Evolutionary conservation across 2,888 invertebrate genomes (phyloP).

Genomic region (Aphidoletes aphidimyza): DNA sequence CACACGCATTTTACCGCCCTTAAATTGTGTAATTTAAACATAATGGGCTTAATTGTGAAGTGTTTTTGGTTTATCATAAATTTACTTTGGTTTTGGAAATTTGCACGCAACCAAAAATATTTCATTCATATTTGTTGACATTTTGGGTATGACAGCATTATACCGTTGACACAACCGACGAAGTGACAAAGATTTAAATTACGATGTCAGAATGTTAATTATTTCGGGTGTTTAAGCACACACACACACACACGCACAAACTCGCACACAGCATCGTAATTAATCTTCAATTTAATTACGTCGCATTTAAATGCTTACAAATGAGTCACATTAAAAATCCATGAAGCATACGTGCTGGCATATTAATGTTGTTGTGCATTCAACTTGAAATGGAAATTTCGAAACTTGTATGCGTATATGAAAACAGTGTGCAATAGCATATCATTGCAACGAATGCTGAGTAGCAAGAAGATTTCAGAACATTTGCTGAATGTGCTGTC

Average conservation of each 20-base stretch:
- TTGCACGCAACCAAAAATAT: not conserved
- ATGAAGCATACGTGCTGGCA: constrained; percentile 18
- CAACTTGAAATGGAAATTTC: not conserved
- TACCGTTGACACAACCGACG: constrained; percentile 37
- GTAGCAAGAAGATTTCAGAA: not conserved
- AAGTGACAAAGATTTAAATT: constrained; percentile 37
- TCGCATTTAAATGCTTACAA: constrained; percentile 39
- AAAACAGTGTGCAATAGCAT: not conserved
- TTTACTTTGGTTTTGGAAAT: not conserved
- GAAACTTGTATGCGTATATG: not conserved
- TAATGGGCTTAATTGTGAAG: constrained; percentile 43
- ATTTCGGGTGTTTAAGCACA: not conserved
- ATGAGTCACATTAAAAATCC: constrained; percentile 41
- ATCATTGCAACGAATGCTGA: not conserved
- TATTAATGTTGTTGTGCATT: not conserved
- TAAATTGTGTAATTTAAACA: constrained; percentile 12
- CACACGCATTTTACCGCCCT: not conserved
- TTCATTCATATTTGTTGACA: not conserved
- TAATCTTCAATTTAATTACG: constrained; percentile 38
- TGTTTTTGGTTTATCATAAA: constrained; percentile 32
- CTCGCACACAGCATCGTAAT: constrained; percentile 5
- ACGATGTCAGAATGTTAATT: constrained; percentile 49
- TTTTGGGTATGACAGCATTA: not conserved
- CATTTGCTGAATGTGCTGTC: no score
- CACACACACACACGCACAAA: not conserved